phyloP scores from a whole-genome alignment of 2,888 invertebrate genomes.

The Heliconius ethilla region DNA sequence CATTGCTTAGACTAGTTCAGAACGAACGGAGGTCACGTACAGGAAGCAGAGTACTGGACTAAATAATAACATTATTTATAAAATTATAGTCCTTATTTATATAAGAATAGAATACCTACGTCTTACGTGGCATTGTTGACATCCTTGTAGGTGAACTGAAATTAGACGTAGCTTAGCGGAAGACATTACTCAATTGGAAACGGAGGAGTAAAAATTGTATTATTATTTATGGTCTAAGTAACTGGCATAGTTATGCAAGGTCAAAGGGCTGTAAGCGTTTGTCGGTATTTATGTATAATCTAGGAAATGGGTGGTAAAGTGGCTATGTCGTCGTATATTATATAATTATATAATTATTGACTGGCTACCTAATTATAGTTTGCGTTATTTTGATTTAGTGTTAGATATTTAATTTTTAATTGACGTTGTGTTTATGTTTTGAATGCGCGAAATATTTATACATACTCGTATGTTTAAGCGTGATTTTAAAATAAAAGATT shows the following conservation, averaged over 20 bases:
- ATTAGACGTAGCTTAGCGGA: constrained; percentile 12
- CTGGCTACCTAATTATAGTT: constrained; percentile 2
- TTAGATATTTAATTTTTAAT: neutral
- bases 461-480: neutral
- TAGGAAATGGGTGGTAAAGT: constrained; percentile 11
- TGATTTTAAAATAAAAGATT: neutral
- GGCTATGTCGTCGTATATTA: constrained; percentile 11
- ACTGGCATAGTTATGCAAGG: constrained; percentile 10
- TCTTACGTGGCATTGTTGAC: constrained; percentile 17
- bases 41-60: constrained; percentile 40
- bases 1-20: constrained; percentile 39
- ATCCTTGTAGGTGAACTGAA: constrained; percentile 18
- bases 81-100: constrained; percentile 13
- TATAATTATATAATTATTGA: constrained; percentile 14
- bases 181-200: constrained; percentile 13
- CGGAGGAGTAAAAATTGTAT: constrained; percentile 17
- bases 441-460: neutral
- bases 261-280: constrained; percentile 25
- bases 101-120: constrained; percentile 11
- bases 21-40: constrained; percentile 47
- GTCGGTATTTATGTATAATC: constrained; percentile 24
- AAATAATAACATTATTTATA: constrained; percentile 24
- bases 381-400: constrained; percentile 5
- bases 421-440: neutral
- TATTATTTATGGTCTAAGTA: constrained; percentile 16